Percentiles rank a stretch among this genome's conserved stretches.
Evolutionary conservation across 2,113 vertebrate species (phyloP).

Genomic region (Chionomys nivalis): DNA sequence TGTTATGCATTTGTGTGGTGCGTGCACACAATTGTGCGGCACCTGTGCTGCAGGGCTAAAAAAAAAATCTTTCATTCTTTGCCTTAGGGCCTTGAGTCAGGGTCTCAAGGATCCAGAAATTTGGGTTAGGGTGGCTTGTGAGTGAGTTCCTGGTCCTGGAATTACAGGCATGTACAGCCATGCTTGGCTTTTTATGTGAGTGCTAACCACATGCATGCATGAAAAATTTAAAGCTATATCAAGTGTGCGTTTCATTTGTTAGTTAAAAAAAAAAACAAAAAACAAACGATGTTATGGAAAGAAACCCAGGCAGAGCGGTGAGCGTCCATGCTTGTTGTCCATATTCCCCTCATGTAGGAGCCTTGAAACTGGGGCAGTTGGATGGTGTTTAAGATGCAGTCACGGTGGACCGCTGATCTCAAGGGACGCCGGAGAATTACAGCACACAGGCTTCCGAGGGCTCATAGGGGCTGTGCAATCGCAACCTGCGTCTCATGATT

Average conservation of each 20-base stretch:
- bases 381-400: not conserved
- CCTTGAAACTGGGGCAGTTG: not conserved
- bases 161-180: not conserved
- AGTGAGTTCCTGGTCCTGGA: not conserved
- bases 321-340: not conserved
- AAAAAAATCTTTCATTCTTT: not conserved
- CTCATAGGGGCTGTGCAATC: not conserved
- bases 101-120: not conserved
- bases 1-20: not conserved
- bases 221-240: not conserved
- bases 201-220: not conserved
- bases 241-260: not conserved
- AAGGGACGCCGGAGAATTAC: not conserved
- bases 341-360: not conserved
- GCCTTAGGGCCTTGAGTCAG: not conserved
- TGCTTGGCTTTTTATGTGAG: not conserved
- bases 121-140: not conserved
- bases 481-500: not conserved
- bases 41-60: not conserved
- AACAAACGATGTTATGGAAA: not conserved
- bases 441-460: not conserved
- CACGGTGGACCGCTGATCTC: not conserved
- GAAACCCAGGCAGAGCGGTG: not conserved
- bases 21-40: not conserved
- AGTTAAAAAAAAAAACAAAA: not conserved